Evolutionary conservation across 2,797 vertebrate species (phyloP).

Genomic region (Psittacula derbiana): DNA sequence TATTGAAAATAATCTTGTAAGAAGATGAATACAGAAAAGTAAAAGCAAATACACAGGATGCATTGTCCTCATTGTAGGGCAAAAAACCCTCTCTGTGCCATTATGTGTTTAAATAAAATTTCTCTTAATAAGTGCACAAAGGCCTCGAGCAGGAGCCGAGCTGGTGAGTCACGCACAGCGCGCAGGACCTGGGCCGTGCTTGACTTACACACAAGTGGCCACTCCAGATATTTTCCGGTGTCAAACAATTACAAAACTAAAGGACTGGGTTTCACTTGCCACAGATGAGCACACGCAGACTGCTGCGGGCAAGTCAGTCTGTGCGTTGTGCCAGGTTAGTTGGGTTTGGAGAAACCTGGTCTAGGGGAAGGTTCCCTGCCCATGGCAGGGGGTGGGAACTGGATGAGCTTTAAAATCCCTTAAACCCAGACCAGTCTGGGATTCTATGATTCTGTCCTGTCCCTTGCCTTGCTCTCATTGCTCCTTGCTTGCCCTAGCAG

Average conservation of each 20-base stretch:
- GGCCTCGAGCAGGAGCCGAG: not conserved
- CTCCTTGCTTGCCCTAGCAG: not conserved
- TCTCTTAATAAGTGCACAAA: not conserved
- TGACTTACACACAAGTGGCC: not conserved
- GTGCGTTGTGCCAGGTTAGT: not conserved
- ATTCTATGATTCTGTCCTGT: not conserved
- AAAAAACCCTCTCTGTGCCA: not conserved
- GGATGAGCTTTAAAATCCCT: not conserved
- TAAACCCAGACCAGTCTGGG: not conserved
- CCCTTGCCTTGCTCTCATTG: not conserved
- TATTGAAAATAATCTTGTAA: not conserved
- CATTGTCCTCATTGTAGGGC: not conserved
- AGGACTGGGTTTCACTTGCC: not conserved
- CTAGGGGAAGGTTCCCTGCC: not conserved
- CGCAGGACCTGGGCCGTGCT: not conserved
- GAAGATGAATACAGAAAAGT: not conserved
- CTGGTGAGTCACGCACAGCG: not conserved
- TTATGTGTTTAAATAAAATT: not conserved
- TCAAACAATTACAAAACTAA: not conserved
- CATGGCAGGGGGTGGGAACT: not conserved
- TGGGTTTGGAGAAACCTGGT: not conserved
- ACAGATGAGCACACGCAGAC: not conserved
- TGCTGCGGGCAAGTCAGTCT: not conserved
- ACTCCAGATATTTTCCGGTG: not conserved
- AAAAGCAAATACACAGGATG: not conserved